Conservation (phyloP, 2,113 vertebrate genomes). For the Misgurnus anguillicaudatus region DNA sequence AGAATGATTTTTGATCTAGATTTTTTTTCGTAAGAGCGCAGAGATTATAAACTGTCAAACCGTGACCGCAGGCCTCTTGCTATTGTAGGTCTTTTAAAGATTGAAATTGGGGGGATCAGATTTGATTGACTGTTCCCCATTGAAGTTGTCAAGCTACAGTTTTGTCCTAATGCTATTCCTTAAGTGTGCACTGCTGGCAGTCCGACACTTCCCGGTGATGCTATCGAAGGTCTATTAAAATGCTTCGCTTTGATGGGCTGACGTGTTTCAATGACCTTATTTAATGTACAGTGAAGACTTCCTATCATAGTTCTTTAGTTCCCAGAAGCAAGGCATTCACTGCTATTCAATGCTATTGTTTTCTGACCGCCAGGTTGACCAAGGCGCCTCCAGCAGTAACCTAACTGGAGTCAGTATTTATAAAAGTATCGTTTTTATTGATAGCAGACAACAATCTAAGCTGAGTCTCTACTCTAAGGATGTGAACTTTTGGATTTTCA, state of each 20-base stretch:
- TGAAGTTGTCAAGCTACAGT: constrained; percentile 49
- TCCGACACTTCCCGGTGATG: constrained; percentile 3
- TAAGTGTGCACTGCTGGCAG: constrained; percentile 44
- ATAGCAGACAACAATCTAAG: not conserved
- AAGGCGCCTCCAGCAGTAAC: not conserved
- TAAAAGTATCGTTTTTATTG: constrained; percentile 21
- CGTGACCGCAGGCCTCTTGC: constrained; percentile 2
- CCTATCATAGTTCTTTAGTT: constrained; percentile 48
- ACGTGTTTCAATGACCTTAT: constrained; percentile 57
- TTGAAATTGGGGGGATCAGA: constrained; percentile 8
- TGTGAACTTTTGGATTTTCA: not conserved
- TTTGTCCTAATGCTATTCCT: constrained; percentile 62
- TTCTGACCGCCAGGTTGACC: not conserved
- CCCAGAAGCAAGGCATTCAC: constrained; percentile 10
- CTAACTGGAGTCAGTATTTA: constrained; percentile 47
- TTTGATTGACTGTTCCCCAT: constrained; percentile 36
- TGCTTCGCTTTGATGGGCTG: constrained; percentile 51
- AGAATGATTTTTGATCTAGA: not conserved
- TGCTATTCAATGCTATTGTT: constrained; percentile 30
- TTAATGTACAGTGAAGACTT: constrained; percentile 51
- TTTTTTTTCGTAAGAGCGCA: not conserved
- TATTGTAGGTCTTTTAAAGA: constrained; percentile 26
- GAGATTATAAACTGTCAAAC: constrained; percentile 1
- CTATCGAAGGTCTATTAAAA: constrained; percentile 50
- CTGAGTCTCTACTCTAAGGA: constrained; percentile 14